Conservation (phyloP, 2,113 vertebrate species). For the Neolamprologus fasciatus region DNA sequence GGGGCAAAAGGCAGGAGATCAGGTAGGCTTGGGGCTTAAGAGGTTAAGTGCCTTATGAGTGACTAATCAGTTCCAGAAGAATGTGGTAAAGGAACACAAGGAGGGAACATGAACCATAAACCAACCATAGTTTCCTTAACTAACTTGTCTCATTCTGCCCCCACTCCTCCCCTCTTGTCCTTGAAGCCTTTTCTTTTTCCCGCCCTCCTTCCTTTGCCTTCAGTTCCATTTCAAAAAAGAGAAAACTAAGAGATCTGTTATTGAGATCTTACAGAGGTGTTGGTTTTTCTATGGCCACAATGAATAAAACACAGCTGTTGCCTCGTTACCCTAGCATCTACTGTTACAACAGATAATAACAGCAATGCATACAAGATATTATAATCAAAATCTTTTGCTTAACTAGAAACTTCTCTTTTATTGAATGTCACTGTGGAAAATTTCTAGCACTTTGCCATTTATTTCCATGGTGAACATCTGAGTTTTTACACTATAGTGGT, state of each 20-base stretch:
- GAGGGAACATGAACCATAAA: too few species aligned
- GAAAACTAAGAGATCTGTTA: background rate
- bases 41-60: too few species aligned
- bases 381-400: background rate
- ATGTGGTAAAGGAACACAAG: too few species aligned
- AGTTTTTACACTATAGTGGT: background rate
- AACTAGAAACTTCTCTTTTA: background rate
- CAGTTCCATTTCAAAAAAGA: too few species aligned
- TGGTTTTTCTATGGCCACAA: background rate
- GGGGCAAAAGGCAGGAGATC: too few species aligned
- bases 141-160: too few species aligned
- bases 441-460: background rate
- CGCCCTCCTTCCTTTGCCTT: too few species aligned
- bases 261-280: background rate
- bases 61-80: too few species aligned
- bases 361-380: background rate
- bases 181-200: too few species aligned
- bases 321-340: background rate
- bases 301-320: background rate
- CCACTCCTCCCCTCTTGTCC: too few species aligned
- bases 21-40: too few species aligned
- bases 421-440: background rate
- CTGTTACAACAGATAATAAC: background rate
- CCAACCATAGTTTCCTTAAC: too few species aligned
- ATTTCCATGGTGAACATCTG: background rate